Conservation (phyloP, 1,140 invertebrate species). For the Tachypleus tridentatus region DNA sequence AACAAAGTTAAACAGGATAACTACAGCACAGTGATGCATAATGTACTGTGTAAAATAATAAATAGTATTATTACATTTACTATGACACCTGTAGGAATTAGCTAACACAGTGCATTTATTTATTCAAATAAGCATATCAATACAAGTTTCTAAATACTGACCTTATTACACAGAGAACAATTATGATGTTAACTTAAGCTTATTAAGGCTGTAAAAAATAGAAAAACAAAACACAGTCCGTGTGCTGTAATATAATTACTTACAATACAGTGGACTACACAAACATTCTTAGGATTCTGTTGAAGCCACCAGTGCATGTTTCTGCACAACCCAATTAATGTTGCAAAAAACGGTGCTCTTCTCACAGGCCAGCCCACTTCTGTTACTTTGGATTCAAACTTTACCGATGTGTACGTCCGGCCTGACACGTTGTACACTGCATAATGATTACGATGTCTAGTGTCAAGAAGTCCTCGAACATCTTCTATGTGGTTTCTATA, state of each 20-base stretch:
- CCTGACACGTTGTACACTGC: constrained; percentile 69
- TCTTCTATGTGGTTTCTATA: constrained; percentile 89
- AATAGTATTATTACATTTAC: no score
- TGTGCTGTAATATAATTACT: constrained; percentile 29
- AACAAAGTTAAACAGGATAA: no score
- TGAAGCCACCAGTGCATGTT: constrained; percentile 76
- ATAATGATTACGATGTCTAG: constrained; percentile 56
- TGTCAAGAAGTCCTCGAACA: constrained; percentile 48
- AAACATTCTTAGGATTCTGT: constrained; percentile 66
- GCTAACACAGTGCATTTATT: no score
- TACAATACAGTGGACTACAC: constrained; percentile 75
- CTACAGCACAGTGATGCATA: no score
- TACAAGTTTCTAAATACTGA: no score
- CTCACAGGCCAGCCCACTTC: constrained; percentile 45
- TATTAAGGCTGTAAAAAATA: no score
- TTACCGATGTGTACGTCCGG: constrained; percentile 43
- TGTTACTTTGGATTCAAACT: constrained; percentile 45
- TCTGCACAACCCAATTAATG: constrained; percentile 65
- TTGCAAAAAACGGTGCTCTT: constrained; percentile 60
- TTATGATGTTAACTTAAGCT: no score
- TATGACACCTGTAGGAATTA: no score
- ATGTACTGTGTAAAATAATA: no score
- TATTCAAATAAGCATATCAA: no score
- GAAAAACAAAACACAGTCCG: no score
- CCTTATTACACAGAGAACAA: no score